phyloP scores from a whole-genome alignment of 2,888 invertebrate species.

The Mycalesis mineus region DNA sequence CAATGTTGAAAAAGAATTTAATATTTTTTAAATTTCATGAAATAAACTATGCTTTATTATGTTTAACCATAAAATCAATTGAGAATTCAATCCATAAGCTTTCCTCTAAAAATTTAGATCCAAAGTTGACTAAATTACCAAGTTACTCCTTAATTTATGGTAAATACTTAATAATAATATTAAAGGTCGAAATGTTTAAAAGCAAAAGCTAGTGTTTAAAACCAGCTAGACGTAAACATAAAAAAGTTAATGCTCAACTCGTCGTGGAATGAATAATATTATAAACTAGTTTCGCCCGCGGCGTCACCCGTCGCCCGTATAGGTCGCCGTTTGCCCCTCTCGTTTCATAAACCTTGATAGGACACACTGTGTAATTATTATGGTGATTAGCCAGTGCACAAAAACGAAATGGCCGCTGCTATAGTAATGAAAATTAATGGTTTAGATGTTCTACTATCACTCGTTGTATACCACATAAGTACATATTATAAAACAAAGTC shows the following conservation, averaged over 20 bases:
- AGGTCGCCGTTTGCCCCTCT: constrained; percentile 1
- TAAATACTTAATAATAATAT: background rate
- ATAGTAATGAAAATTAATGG: too few species aligned
- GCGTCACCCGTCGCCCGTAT: background rate
- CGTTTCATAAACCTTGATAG: background rate
- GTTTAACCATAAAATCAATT: background rate
- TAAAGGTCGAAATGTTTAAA: background rate
- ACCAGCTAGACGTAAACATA: background rate
- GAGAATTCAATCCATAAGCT: too few species aligned
- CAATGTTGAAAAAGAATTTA: too few species aligned
- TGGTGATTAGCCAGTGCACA: background rate
- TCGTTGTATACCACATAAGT: too few species aligned
- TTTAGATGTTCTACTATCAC: too few species aligned
- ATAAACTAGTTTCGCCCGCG: background rate
- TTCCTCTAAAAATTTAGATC: too few species aligned
- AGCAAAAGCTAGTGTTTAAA: background rate
- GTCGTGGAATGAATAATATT: background rate
- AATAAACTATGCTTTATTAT: too few species aligned
- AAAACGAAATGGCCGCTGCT: background rate
- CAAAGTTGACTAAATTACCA: too few species aligned
- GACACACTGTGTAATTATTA: background rate
- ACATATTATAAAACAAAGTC: too few species aligned
- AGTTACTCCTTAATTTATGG: too few species aligned
- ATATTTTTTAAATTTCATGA: too few species aligned
- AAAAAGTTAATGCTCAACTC: background rate